Evolutionary conservation across 2,888 invertebrate genomes (phyloP).

Genomic region (Rhagophthalmus giganteus): DNA sequence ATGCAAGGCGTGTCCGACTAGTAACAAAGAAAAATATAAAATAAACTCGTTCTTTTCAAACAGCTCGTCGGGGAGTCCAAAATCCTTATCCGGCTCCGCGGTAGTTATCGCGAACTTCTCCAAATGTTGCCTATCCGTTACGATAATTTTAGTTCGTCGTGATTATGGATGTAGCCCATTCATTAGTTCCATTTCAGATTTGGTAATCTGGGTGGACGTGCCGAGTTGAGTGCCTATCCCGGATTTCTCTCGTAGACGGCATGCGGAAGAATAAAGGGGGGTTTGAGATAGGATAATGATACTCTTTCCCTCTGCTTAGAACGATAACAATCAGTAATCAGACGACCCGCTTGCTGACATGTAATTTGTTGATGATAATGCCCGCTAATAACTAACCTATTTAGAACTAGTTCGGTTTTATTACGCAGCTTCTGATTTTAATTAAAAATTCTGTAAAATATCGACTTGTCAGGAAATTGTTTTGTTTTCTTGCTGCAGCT

Average conservation of each 20-base stretch:
- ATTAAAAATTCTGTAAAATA: too few relatives aligned
- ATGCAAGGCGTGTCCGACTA: neutral
- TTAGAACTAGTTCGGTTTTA: slow-evolving; percentile 1
- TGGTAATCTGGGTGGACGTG: slow-evolving; percentile 26
- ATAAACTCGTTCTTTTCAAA: neutral
- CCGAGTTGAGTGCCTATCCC: slow-evolving; percentile 18
- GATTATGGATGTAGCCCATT: slow-evolving; percentile 18
- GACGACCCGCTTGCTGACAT: slow-evolving; percentile 41
- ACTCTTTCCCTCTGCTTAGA: slow-evolving; percentile 37
- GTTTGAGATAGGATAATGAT: slow-evolving; percentile 37
- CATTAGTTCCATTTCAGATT: slow-evolving; percentile 25
- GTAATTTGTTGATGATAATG: slow-evolving; percentile 45
- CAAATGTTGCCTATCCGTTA: neutral
- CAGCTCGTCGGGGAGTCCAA: neutral
- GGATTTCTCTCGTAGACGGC: slow-evolving; percentile 16
- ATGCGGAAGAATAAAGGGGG: slow-evolving; percentile 24
- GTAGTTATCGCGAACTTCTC: neutral
- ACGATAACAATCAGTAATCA: slow-evolving; percentile 44
- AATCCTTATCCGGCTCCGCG: neutral
- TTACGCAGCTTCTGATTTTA: neutral
- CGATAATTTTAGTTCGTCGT: slow-evolving; percentile 10
- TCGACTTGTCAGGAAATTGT: too few relatives aligned
- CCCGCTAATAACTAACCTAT: slow-evolving; percentile 26
- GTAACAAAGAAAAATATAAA: neutral
- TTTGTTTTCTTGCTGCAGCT: neutral